Evolutionary conservation across 2,888 invertebrate genomes (phyloP), one percentile per base, ranked within the genome.

Genomic region (Amphipoea lucens): DNA sequence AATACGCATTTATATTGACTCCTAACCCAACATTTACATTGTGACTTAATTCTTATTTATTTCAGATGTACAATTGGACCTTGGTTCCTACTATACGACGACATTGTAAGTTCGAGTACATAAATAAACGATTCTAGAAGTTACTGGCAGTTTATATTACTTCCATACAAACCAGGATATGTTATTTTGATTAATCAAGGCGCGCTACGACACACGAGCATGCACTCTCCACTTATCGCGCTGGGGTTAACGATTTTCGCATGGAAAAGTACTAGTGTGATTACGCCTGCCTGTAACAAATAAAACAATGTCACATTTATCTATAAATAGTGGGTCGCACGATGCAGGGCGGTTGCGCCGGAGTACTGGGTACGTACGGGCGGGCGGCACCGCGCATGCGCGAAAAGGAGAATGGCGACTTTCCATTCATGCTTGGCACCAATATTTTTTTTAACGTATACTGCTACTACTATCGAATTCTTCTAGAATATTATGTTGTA

Each of bases 241-340:
- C 81, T 88, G 93, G 90, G 95, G 96, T 95, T 96, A 95, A 95
- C 90, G 94, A 92, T 95, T 94, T 95, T 95, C 91, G 94, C 94
- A 93, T 96, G 96, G 96, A 96, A 96, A 96, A 95, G 91, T 96
- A 96, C 96, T 89, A 89, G 87, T 84, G 76, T 88, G 94, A 94
- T 94, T 94, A 92, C 92, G 88, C 84, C 84, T 85, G 88, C 76
- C 85, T 87, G 92, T 86, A 87, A 91, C 90, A 92, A 94, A 94
- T 95, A 94, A 94, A 95, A 95, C 93, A 95, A 94, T 95, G 95
- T 95, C 95, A 94, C 93, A 91, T 92, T 92, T 94, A 94, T 94
- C 94, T 95, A 96, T 95, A 94, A 94, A 94, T 95, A 94, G 92
- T 92, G 87, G 91, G 92, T 92, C 92, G 90, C 84, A 88, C 85